Conservation (phyloP, 2,797 vertebrate species). For the Zonotrichia albicollis region DNA sequence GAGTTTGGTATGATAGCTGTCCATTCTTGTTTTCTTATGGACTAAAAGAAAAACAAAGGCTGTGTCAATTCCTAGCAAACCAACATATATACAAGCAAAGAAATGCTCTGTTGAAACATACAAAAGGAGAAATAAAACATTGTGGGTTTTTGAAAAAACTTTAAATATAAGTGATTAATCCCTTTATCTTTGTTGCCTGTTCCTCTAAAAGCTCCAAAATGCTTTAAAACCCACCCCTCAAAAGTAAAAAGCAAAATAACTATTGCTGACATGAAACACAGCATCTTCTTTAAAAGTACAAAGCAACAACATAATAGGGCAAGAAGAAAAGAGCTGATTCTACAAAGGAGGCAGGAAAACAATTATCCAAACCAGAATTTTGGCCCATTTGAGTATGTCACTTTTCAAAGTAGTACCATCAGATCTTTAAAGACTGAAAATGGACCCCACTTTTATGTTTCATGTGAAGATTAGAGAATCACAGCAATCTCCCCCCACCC, state of each 20-base stretch:
- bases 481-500: neutral
- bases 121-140: neutral
- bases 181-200: neutral
- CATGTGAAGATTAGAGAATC: neutral
- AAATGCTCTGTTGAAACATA: neutral
- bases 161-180: neutral
- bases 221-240: neutral
- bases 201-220: neutral
- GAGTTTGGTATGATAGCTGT: constrained; percentile 98
- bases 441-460: neutral
- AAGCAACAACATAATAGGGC: neutral
- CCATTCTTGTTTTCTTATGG: constrained; percentile 89
- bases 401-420: neutral
- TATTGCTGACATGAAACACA: neutral
- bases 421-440: neutral
- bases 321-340: neutral
- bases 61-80: neutral
- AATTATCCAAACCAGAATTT: neutral
- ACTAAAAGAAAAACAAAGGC: constrained; percentile 74
- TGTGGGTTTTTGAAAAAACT: neutral
- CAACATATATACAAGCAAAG: neutral
- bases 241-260: neutral
- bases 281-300: neutral
- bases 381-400: neutral
- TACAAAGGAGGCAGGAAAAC: neutral